Base-by-base conservation (phyloP, 1,140 invertebrate genomes). In the Drosophila lacertosa region DNA sequence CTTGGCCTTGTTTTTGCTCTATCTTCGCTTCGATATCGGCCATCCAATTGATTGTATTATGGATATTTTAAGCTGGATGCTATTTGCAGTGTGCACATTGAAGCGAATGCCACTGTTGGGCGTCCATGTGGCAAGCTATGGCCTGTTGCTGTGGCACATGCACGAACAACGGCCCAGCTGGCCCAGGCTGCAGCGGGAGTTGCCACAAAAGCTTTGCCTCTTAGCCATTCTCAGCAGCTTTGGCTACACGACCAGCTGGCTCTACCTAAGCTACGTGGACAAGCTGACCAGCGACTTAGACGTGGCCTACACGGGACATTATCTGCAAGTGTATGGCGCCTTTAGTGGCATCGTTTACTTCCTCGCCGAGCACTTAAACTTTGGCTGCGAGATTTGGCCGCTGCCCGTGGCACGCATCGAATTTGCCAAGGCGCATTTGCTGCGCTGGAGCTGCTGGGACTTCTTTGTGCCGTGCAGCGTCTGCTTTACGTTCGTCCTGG, bases 161-260 rank as follows among this genome's bases (percentile, higher is more conserved):
- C 73, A 82, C 11, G 60, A 82, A n/a, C 13, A 5, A 1, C 4
- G 18, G 9, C 63, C 74, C 4, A 24, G 3, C 4, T 65, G 58
- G 18, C 35, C 44, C n/a, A 20, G 3, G 0, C 29, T 16, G 5
- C 18, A 15, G 4, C 6, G 39, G 0, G 42, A 65, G 20, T 26
- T 73, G n/a, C 64, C 51, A 0, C 18, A 44, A 2, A 54, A 37
- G 0, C 3, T 74, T 0, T 13, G 5, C 2, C n/a, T 63, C 1
- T 9, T 77, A 1, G 9, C 0, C 10, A 11, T 29, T 3, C 35
- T 74, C 3, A 5, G 44, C 0, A 26, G 13, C 10, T 22, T 62
- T 3, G 24, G 63, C 10, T 40, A 48, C 5, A 6, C 20, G 4
- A 74, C 7, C 20, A 66, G 26, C 60, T 50, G 22, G 33, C 2